A percentile compares a stretch with the other conserved stretches of the same genome.
These are phyloP conservation scores for Carapus acus DNA, from an alignment of 2,797 vertebrate species.

Conservation along the genomic window DNA sequence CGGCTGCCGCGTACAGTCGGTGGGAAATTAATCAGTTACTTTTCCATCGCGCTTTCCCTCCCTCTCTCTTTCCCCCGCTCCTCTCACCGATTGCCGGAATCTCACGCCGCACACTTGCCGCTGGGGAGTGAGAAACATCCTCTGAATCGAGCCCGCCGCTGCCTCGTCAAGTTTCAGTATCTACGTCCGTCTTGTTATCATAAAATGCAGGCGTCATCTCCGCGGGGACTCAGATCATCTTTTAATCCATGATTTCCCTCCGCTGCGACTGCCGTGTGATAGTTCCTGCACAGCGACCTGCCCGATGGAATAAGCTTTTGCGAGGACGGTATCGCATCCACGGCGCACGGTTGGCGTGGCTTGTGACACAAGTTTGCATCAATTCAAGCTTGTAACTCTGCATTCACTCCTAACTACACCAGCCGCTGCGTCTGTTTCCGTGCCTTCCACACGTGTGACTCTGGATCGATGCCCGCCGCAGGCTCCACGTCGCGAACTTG, in stretches of 20 bases:
- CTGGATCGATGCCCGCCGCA: conserved; percentile 17
- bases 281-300: conserved; percentile 5
- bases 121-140: conserved; percentile 11
- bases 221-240: conserved; percentile 48
- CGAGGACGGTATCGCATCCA: no score
- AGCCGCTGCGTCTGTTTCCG: conserved; percentile 20
- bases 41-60: not conserved
- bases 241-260: conserved; percentile 27
- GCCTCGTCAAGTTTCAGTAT: conserved; percentile 49
- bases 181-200: conserved; percentile 55
- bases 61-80: no score
- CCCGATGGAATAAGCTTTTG: conserved; percentile 18
- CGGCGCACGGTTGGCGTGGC: no score
- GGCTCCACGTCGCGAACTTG: conserved; percentile 54
- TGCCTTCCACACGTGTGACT: conserved; percentile 28
- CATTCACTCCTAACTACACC: conserved; percentile 7
- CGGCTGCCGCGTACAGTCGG: conserved; percentile 30
- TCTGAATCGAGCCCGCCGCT: conserved; percentile 19
- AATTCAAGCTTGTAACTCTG: conserved; percentile 2
- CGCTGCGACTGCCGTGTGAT: conserved; percentile 19
- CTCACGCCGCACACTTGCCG: no score
- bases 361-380: conserved; percentile 37
- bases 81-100: no score
- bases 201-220: conserved; percentile 62
- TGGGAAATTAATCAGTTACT: conserved; percentile 36